Base-by-base conservation (phyloP, 2,888 invertebrate genomes). In the Nineta flava region DNA sequence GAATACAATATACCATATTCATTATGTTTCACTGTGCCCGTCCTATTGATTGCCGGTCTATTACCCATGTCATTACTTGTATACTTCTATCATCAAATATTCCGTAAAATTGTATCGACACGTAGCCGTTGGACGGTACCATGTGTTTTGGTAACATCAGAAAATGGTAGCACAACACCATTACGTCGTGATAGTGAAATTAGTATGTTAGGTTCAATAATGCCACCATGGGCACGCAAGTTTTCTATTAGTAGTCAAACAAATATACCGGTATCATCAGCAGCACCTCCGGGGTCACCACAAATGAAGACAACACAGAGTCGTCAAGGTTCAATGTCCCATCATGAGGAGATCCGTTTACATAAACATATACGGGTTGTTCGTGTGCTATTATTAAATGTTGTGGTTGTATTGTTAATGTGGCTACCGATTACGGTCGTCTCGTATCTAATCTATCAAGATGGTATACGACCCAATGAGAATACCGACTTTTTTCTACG, bases 391-490 rank as follows among this genome's bases (percentile, higher is more conserved):
- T 64, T 73, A 48, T 59, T 74, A 41, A 75, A 75, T 58, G 73
- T 76, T 10, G 58, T 72, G 3, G 69, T 73, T 3, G 74, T 75
- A 2, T 62, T 75, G n/a, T 59, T 72, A 10, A 75, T 75, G 75
- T 75, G 75, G 75, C 57, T 74, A 40, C 75, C 75, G 1, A 74
- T 75, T 52, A 72, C 73, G 0, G 58, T 71, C 2, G 60, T 73
- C 13, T 71, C 75, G 70, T 56, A 72, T 34, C 62, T 76, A 40
- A 74, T 76, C 49, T 74, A 73, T 55, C 56, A 73, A 38, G 75
- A 76, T 55, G 74, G 74, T 2, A 63, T 67, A 17, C 60, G 75
- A 19, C 63, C 69, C 1, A 67, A 60, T 45, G 69, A 70, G 40
- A 72, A 74, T 55, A 68, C 68, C 0, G 57, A 64, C 34, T 75